Conservation (phyloP, 35 echinoderm and acorn worm genomes). For the Diadema setosum region DNA sequence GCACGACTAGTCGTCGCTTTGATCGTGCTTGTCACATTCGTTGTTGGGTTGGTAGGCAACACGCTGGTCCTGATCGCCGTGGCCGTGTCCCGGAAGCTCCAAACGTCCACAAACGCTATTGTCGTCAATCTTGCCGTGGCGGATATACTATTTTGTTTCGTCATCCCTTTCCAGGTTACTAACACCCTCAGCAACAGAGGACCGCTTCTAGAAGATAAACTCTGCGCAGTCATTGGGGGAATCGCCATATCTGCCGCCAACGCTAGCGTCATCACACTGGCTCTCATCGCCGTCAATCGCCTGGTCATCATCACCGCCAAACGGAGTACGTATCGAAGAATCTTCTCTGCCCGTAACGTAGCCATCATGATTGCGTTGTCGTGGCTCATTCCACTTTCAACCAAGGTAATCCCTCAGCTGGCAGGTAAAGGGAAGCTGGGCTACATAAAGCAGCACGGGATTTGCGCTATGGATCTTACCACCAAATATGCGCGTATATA, state of each 20-base stretch:
- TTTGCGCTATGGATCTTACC: too few relatives aligned
- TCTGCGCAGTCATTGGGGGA: conserved; percentile 48
- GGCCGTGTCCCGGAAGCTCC: conserved; percentile 56
- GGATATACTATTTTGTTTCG: conserved; percentile 67
- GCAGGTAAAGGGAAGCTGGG: conserved; percentile 49
- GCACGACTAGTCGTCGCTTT: conserved; percentile 29
- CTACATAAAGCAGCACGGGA: conserved; percentile 56
- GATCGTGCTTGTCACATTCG: conserved; percentile 14
- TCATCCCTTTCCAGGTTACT: conserved; percentile 54
- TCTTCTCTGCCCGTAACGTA: conserved; percentile 33
- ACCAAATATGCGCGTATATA: too few relatives aligned
- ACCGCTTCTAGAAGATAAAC: conserved; percentile 30
- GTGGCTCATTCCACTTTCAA: conserved; percentile 58
- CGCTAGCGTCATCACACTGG: conserved; percentile 59
- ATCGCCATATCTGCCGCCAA: conserved; percentile 43
- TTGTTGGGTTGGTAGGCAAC: conserved; percentile 40
- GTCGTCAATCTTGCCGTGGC: conserved; percentile 88
- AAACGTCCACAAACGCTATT: conserved; percentile 84
- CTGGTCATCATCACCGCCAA: conserved; percentile 55
- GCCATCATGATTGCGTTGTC: conserved; percentile 29
- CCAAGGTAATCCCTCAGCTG: conserved; percentile 21
- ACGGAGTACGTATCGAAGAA: conserved; percentile 11
- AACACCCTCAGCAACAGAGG: conserved; percentile 28
- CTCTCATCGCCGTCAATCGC: conserved; percentile 63
- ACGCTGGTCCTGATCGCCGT: conserved; percentile 35